phyloP scores from a whole-genome alignment of 2,888 invertebrate species.

The Cephonodes hylas region DNA sequence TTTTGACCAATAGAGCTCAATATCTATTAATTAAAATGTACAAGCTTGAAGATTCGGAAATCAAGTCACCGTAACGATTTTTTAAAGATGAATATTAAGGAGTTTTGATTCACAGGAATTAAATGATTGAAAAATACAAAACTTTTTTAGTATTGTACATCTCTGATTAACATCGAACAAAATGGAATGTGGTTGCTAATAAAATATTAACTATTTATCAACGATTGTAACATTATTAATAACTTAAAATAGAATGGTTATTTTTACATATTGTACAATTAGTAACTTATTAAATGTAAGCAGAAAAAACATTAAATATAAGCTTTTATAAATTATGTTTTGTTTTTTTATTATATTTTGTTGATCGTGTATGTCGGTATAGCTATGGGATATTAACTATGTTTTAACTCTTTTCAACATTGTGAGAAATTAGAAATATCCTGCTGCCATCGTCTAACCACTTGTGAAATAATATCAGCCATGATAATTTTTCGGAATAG shows the following conservation, averaged over 20 bases:
- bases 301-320: constrained; percentile 8
- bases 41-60: neutral
- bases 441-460: too few relatives aligned
- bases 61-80: neutral
- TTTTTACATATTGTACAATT: constrained; percentile 12
- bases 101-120: too few relatives aligned
- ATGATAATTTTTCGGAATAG: too few relatives aligned
- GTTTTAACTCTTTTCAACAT: too few relatives aligned
- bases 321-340: neutral
- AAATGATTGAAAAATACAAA: neutral
- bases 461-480: too few relatives aligned
- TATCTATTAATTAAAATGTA: constrained; percentile 3
- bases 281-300: constrained; percentile 11
- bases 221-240: neutral
- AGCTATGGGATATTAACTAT: too few relatives aligned
- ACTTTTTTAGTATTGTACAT: neutral
- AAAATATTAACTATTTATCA: neutral
- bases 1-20: neutral
- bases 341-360: neutral
- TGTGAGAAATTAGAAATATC: too few relatives aligned
- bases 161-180: neutral
- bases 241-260: neutral
- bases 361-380: neutral
- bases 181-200: neutral
- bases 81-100: too few relatives aligned